Percentiles rank a stretch among this genome's conserved stretches.
Evolutionary conservation across 2,113 vertebrate species (phyloP).

Genomic region (Chloroceryle aenea): DNA sequence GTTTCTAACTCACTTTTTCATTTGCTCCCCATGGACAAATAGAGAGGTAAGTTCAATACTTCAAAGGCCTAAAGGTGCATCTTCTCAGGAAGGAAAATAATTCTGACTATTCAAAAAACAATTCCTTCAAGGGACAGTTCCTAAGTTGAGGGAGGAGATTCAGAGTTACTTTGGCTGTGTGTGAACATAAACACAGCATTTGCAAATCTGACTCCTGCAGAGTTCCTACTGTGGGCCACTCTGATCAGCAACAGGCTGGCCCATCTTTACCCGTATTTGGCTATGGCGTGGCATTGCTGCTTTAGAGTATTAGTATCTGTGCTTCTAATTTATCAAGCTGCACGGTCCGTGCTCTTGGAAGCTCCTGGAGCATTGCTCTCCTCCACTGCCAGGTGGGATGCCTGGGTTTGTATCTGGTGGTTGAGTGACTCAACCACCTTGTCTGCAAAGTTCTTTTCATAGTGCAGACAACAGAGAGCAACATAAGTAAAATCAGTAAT

Average conservation of each 20-base stretch:
- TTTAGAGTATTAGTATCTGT: rapidly evolving
- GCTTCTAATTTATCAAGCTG: neutral
- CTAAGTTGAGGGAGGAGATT: neutral
- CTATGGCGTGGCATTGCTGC: neutral
- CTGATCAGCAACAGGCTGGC: neutral
- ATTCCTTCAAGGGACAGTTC: neutral
- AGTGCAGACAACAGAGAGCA: slow-evolving; percentile 23
- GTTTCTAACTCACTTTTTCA: neutral
- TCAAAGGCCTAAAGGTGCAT: neutral
- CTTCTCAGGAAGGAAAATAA: neutral
- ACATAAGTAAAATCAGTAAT: too few species aligned
- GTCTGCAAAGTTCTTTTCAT: too few species aligned
- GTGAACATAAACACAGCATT: neutral
- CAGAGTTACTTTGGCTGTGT: neutral
- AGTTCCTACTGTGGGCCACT: neutral
- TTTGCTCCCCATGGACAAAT: neutral
- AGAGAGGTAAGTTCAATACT: neutral
- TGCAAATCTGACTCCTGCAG: neutral
- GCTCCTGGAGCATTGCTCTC: neutral
- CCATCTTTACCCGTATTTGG: neutral
- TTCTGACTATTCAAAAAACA: neutral
- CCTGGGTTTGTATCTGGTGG: rapidly evolving
- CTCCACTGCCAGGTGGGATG: neutral
- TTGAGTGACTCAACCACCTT: too few species aligned
- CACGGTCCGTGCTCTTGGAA: neutral